Percentiles rank a stretch among this genome's conserved stretches.
These are phyloP conservation scores for Coleophora flavipennella DNA, from an alignment of 2,888 invertebrate genomes.

Conservation along the genomic window DNA sequence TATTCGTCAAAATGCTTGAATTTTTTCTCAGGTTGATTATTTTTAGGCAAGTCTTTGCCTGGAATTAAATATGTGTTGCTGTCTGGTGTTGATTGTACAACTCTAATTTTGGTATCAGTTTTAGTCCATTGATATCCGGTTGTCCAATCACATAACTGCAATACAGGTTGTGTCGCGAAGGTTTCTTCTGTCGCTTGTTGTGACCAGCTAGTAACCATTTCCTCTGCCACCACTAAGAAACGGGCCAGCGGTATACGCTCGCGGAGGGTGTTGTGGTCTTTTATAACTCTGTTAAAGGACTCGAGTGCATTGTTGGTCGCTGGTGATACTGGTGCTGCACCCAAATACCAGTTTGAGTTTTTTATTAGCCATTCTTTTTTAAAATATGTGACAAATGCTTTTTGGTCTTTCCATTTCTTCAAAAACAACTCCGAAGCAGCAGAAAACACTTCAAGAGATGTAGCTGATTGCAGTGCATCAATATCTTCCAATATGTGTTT, in stretches of 20 bases:
- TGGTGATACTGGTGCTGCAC: conserved; percentile 8
- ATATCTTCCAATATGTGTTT: not conserved
- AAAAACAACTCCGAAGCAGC: not conserved
- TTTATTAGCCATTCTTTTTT: too few species aligned
- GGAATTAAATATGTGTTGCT: too few species aligned
- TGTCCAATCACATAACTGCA: too few species aligned
- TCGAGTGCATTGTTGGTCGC: conserved; percentile 14
- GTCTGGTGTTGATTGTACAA: too few species aligned
- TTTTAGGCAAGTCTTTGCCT: too few species aligned
- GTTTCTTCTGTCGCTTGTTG: too few species aligned
- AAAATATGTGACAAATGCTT: too few species aligned
- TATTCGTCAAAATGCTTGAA: too few species aligned
- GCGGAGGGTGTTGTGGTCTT: conserved; percentile 3
- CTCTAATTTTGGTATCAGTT: too few species aligned
- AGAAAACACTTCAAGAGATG: not conserved
- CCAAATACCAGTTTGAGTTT: conserved; percentile 17
- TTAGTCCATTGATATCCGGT: too few species aligned
- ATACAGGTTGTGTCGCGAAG: too few species aligned
- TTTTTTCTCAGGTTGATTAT: too few species aligned
- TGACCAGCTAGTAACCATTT: not conserved
- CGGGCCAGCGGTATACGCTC: not conserved
- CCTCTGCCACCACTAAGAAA: not conserved
- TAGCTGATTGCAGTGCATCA: not conserved
- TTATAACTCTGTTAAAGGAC: conserved; percentile 8
- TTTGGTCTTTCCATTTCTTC: not conserved